phyloP scores from a whole-genome alignment of 2,888 invertebrate genomes.

The Neelides folsomi region DNA sequence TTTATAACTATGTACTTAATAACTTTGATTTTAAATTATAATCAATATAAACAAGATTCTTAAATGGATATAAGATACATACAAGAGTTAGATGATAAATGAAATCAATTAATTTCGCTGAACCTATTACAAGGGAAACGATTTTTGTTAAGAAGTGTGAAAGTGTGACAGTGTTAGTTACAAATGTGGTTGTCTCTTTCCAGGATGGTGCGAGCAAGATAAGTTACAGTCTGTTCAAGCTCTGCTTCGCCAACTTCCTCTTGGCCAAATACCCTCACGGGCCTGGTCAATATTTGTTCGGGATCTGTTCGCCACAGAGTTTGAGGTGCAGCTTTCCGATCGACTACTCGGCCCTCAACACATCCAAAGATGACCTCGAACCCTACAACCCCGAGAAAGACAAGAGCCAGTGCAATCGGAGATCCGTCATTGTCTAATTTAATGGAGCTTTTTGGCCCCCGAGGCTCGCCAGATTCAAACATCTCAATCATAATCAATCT shows the following conservation, averaged over 20 bases:
- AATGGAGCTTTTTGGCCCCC: not conserved
- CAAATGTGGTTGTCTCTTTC: slow-evolving; percentile 33
- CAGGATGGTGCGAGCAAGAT: slow-evolving; percentile 57
- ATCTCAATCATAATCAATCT: too few relatives aligned
- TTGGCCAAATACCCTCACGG: slow-evolving; percentile 61
- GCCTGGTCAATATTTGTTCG: slow-evolving; percentile 59
- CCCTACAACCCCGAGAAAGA: slow-evolving; percentile 55
- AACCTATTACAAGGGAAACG: too few relatives aligned
- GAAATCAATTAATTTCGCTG: too few relatives aligned
- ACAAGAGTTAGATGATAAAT: too few relatives aligned
- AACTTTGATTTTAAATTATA: too few relatives aligned
- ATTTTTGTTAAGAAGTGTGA: too few relatives aligned
- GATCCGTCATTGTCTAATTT: slow-evolving; percentile 52
- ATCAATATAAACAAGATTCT: too few relatives aligned
- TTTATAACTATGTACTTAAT: too few relatives aligned
- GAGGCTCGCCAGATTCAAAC: not conserved
- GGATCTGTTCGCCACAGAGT: slow-evolving; percentile 37
- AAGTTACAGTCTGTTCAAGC: slow-evolving; percentile 53
- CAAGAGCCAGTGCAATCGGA: slow-evolving; percentile 45
- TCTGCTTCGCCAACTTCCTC: slow-evolving; percentile 61
- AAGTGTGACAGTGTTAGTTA: too few relatives aligned
- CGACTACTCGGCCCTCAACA: slow-evolving; percentile 60
- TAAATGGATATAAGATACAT: too few relatives aligned
- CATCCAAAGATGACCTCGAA: slow-evolving; percentile 54
- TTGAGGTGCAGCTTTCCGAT: slow-evolving; percentile 47